phyloP scores from a whole-genome alignment of 2,797 vertebrate species.

The Micromesistius poutassou region DNA sequence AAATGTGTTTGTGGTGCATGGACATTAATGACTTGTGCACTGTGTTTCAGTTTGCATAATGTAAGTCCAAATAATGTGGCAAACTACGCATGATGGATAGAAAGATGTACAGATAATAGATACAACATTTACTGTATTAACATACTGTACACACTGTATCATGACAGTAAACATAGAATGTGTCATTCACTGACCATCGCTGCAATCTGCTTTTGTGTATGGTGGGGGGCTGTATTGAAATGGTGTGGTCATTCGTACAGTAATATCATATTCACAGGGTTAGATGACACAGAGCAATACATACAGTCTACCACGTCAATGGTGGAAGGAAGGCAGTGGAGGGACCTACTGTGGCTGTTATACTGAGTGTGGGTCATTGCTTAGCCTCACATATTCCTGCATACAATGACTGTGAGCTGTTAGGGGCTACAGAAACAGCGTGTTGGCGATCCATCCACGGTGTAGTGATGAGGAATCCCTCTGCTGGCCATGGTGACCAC shows the following conservation, averaged over 20 bases:
- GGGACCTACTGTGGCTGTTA: slow-evolving; percentile 34
- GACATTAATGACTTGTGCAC: background rate
- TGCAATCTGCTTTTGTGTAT: background rate
- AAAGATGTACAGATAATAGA: slow-evolving; percentile 7
- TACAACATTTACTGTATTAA: background rate
- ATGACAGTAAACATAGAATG: background rate
- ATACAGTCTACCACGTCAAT: background rate
- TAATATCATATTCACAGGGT: background rate
- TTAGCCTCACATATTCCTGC: slow-evolving; percentile 50
- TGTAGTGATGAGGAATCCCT: slow-evolving; percentile 54
- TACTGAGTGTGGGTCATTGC: slow-evolving; percentile 48
- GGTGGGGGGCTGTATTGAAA: background rate
- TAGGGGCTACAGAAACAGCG: slow-evolving; percentile 49
- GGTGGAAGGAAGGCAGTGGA: background rate
- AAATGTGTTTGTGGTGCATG: background rate
- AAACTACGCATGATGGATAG: slow-evolving; percentile 20
- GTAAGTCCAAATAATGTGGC: background rate
- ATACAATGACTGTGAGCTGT: slow-evolving; percentile 48
- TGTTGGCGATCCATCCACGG: slow-evolving; percentile 59
- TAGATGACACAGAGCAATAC: background rate
- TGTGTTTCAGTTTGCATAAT: background rate
- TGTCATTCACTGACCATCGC: slow-evolving; percentile 24
- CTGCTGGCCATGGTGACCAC: too few relatives aligned
- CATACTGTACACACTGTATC: background rate
- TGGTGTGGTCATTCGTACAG: background rate